Evolutionary conservation across 2,888 invertebrate genomes (phyloP), one percentile per base, ranked within the genome.

Genomic region (Leptinotarsa juncta): DNA sequence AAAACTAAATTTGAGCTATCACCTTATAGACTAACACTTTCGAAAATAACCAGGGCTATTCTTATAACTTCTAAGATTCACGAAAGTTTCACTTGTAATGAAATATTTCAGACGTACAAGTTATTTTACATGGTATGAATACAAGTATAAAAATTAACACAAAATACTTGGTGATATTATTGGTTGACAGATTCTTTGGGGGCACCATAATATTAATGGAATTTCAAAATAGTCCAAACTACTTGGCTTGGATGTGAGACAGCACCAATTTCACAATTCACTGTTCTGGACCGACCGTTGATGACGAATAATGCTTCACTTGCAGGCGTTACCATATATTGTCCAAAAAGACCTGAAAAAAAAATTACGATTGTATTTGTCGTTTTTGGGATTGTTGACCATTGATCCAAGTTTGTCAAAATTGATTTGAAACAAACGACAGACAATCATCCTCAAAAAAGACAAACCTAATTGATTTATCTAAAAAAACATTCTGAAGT

Each of bases 201-300:
- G 69, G 18, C 18, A 68, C 55, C 16, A 26, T 32, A 42, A 42
- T 20, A 68, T 23, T 89, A 91, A 84, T 90, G 91, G 78, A 90
- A 89, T 80, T 91, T 90, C 82, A 91, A 88, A 72, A 90, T 91
- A 76, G 92, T 91, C 93, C 93, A 93, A 70, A 93, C 92, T 71
- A 92, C 88, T 77, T 91, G 89, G 77, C 91, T 90, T 23, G 93
- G 93, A 85, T 93, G 92, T 65, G 90, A 89, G 69, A 94, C 89
- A 66, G 92, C 92, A 66, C 92, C 92, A 80, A 94, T 94, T 87
- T 94, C 93, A 88, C 94, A 94, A 87, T 94, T 93, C 75, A 94
- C 92, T 65, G 92, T 92, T 84, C 92, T 89, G 77, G 92, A 92
- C 82, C 91, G 91, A 14, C 93, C 94, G 85, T 94, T 93, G 76